These are phyloP conservation scores for Lordiphosa andalusiaca DNA, from an alignment of 2,888 invertebrate species.

Conservation along the genomic window DNA sequence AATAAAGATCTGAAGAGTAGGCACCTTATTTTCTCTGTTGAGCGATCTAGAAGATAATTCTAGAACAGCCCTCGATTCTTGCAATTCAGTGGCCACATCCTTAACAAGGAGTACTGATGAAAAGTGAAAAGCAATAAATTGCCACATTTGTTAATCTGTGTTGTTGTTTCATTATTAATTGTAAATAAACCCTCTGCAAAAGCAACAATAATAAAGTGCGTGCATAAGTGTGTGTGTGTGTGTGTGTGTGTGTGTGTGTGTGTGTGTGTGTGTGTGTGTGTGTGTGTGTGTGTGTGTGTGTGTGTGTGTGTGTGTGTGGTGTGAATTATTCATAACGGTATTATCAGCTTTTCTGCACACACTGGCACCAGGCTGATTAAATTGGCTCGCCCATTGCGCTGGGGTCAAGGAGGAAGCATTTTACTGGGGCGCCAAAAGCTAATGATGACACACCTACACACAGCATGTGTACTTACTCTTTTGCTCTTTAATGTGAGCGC, in stretches of 20 bases:
- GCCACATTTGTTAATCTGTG: background rate
- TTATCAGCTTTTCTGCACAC: constrained; percentile 66
- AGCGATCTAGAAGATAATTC: too few species aligned
- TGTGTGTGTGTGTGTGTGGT: constrained; percentile 14
- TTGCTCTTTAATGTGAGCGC: constrained; percentile 27
- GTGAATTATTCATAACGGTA: constrained; percentile 72
- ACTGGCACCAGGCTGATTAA: constrained; percentile 62
- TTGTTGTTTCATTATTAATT: constrained; percentile 51
- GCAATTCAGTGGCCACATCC: too few species aligned
- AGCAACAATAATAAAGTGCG: constrained; percentile 33
- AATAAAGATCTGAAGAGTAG: too few species aligned
- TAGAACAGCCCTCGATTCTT: too few species aligned
- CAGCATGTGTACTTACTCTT: constrained; percentile 5
- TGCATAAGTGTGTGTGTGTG: constrained; percentile 4
- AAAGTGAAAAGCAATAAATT: constrained; percentile 5
- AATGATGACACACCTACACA: constrained; percentile 43
- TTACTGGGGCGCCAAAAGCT: constrained; percentile 32
- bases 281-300: constrained; percentile 30
- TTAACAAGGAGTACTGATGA: background rate
- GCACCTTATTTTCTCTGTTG: too few species aligned
- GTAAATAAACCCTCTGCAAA: constrained; percentile 50
- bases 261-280: constrained; percentile 31
- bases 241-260: constrained; percentile 29
- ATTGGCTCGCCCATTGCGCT: constrained; percentile 41
- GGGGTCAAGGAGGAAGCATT: constrained; percentile 13